These are phyloP conservation scores for Spatulosminthurus flaviceps DNA, from an alignment of 2,888 invertebrate species.

Conservation along the genomic window DNA sequence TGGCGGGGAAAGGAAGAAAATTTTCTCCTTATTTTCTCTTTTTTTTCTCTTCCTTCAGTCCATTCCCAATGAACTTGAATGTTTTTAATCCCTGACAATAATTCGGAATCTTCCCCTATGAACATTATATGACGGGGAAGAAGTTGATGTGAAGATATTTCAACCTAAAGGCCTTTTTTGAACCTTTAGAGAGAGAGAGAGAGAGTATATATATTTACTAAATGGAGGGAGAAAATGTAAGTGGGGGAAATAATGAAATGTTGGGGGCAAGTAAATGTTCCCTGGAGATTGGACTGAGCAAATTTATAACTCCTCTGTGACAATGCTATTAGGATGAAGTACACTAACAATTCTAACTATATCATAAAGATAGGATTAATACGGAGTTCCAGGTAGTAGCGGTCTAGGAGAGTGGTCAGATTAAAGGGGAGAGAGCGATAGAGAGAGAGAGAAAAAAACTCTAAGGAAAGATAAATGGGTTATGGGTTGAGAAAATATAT, in stretches of 20 bases:
- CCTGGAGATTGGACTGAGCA: background rate
- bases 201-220: too few relatives aligned
- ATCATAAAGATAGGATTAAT: conserved; percentile 7
- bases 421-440: background rate
- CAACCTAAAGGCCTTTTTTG: background rate
- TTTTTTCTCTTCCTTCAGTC: too few relatives aligned
- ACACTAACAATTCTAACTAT: background rate
- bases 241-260: conserved; percentile 26
- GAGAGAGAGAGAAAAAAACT: too few relatives aligned
- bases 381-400: background rate
- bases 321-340: conserved; percentile 8
- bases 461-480: background rate
- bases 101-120: background rate
- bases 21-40: too few relatives aligned
- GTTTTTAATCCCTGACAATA: background rate
- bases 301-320: conserved; percentile 4
- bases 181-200: too few relatives aligned
- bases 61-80: too few relatives aligned
- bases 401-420: conserved; percentile 13
- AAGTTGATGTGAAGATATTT: background rate
- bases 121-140: background rate
- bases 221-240: background rate
- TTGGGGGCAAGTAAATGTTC: conserved; percentile 6
- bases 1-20: too few relatives aligned
- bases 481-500: background rate